A percentile compares a stretch with the other conserved stretches of the same genome.
Evolutionary conservation across 1,140 invertebrate genomes (phyloP).

Genomic region (Philopotamus ludificatus): DNA sequence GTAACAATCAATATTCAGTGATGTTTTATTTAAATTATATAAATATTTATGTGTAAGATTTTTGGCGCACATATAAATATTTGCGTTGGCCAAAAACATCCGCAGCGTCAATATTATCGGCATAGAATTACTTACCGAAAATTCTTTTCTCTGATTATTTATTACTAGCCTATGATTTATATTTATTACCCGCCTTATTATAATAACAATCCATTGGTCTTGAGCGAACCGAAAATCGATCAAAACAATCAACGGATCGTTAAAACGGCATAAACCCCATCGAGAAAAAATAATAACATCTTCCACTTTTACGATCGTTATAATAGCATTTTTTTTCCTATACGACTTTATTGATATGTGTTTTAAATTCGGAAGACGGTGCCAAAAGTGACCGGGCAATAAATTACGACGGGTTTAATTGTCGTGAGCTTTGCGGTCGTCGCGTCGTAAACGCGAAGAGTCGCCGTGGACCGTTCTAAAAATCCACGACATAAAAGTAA

Average conservation of each 20-base stretch:
- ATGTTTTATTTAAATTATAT: too few relatives aligned
- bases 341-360: too few relatives aligned
- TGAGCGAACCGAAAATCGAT: neutral
- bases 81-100: too few relatives aligned
- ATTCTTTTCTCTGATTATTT: too few relatives aligned
- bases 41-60: too few relatives aligned
- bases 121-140: too few relatives aligned
- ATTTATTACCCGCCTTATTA: neutral
- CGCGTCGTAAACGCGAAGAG: neutral
- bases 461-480: neutral
- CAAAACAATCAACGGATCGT: constrained; percentile 31
- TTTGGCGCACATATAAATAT: too few relatives aligned
- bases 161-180: too few relatives aligned
- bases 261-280: constrained; percentile 32
- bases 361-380: too few relatives aligned
- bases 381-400: neutral
- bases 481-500: too few relatives aligned
- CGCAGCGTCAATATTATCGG: too few relatives aligned
- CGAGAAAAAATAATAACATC: neutral
- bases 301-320: neutral
- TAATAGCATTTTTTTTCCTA: neutral
- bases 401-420: constrained; percentile 14
- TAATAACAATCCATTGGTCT: neutral
- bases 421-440: constrained; percentile 15
- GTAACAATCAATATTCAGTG: too few relatives aligned